Conservation (phyloP, 2,797 vertebrate species). For the Argentina silus region DNA sequence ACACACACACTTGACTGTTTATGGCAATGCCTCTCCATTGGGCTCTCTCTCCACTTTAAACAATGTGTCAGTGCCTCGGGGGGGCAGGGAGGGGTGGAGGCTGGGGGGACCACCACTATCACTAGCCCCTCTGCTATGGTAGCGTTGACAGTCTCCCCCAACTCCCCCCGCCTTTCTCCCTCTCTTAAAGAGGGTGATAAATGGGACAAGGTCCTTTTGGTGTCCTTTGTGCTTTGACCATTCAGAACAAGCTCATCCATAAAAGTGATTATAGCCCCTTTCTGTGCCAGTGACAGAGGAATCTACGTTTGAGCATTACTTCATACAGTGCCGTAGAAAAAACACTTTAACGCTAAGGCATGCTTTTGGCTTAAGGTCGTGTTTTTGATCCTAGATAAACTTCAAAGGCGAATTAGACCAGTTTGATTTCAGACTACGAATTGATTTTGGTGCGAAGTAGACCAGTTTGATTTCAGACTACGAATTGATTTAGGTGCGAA, state of each 20-base stretch:
- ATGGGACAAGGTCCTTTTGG: neutral
- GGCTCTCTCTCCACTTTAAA: slow-evolving; percentile 49
- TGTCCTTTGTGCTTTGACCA: slow-evolving; percentile 36
- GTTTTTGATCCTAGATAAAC: neutral
- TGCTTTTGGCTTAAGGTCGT: neutral
- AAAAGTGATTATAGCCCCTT: slow-evolving; percentile 68
- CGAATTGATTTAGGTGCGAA: no score
- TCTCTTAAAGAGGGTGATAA: slow-evolving; percentile 62
- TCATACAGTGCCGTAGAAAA: slow-evolving; percentile 37
- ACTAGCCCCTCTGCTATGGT: slow-evolving; percentile 52
- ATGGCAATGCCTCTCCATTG: slow-evolving; percentile 50
- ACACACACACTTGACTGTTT: slow-evolving; percentile 34
- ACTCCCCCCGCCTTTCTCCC: slow-evolving; percentile 18
- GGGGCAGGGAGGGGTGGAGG: slow-evolving; percentile 56
- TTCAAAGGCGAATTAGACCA: neutral
- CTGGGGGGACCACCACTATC: slow-evolving; percentile 62
- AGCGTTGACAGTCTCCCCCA: slow-evolving; percentile 59
- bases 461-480: no score
- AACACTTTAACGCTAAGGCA: slow-evolving; percentile 3
- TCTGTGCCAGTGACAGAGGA: slow-evolving; percentile 66
- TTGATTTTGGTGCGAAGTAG: no score
- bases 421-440: no score
- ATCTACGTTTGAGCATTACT: neutral
- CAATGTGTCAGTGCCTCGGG: slow-evolving; percentile 59
- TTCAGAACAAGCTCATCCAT: slow-evolving; percentile 76